Evolutionary conservation across 2,113 vertebrate genomes (phyloP), one percentile per base, ranked within the genome.

Genomic region (Microtus pennsylvanicus): DNA sequence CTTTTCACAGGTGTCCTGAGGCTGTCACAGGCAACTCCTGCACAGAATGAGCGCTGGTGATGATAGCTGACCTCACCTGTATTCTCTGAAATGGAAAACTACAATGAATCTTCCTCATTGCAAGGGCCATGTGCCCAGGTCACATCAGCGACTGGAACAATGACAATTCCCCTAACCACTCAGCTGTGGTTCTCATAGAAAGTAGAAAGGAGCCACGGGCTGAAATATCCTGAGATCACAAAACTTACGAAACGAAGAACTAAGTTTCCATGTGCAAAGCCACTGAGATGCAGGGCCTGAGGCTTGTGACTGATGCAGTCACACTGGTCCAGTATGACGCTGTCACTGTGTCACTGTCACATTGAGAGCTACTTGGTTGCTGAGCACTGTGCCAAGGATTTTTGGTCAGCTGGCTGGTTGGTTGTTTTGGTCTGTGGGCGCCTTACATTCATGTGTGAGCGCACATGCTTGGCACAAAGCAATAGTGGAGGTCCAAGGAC

Each of bases 381-480:
- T 55, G 67, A 96, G 78, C 16, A 58, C 10, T 22, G 81, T 74
- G 75, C 50, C 52, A 91, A 81, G 89, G 61, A 65, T 72, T 74
- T 6, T 28, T 47, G 75, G 75, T 11, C 38, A 30, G 24, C 5
- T 76, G 24, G 26, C 7, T n/a, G n/a, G n/a, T 21, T 28, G 45
- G 7, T 33, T 77, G 26, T 45, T 30, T 30, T 17, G 45, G 26
- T 50, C 58, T 63, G 16, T 86, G 9, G 11, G 30, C 22, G 4
- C 9, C 19, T 67, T 47, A 33, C 38, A 30, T 33, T 11, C 42
- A 33, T 67, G 61, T 86, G 61, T 47, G 11, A 45, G 38, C 47
- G 3, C 26, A 67, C 28, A 86, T 65, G 38, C 38, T 30, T 47
- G 83, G 5, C 61, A 67, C 61, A 86, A 30, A 28, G 17, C 38